Evolutionary conservation across 64 coral and sea anemone genomes (phyloP), one percentile per base, ranked within the genome.

Genomic region (Actinia equina): DNA sequence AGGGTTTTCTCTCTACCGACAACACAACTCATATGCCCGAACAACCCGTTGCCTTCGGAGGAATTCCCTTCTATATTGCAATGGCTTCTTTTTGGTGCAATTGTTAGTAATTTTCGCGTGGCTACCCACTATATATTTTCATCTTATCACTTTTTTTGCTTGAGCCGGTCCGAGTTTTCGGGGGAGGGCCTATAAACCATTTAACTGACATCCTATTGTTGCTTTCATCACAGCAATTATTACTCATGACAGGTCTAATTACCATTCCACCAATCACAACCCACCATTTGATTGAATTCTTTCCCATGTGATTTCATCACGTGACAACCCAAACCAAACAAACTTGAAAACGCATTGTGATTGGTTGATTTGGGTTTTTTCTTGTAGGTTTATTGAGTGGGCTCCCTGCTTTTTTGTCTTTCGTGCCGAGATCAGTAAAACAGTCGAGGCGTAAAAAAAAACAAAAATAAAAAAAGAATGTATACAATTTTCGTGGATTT

Each of bases 151-250:
- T 92, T 71, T 92, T 79, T 86, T 80, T 64, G 77, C 44, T 91
- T 82, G 78, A 92, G 69, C 90, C 90, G 85, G 90, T 56, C 90
- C 60, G 80, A 92, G 84, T 71, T 86, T 60, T 77, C 84, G 76
- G 76, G 90, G 90, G 86, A 86, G 90, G 90, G 85, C 79, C 56
- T 76, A 82, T 6, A 87, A 87, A n/a, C 86, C 61, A 63, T 79
- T 82, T 92, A 92, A 92, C 77, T 92, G 90, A 92, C 90, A 92
- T 84, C 54, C 49, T 20, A 92, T 92, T 92, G 90, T 92, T 87
- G 85, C 90, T 92, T 92, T 92, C 90, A 92, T 92, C 90, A 92
- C 80, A 80, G 85, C 85, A 92, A 92, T 92, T 92, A 92, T 92
- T 92, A 92, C 71, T 92, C 90, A 78, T 92, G 90, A 92, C 90